These are phyloP conservation scores for Arvicanthis niloticus DNA, from an alignment of 2,113 vertebrate species.

Conservation along the genomic window DNA sequence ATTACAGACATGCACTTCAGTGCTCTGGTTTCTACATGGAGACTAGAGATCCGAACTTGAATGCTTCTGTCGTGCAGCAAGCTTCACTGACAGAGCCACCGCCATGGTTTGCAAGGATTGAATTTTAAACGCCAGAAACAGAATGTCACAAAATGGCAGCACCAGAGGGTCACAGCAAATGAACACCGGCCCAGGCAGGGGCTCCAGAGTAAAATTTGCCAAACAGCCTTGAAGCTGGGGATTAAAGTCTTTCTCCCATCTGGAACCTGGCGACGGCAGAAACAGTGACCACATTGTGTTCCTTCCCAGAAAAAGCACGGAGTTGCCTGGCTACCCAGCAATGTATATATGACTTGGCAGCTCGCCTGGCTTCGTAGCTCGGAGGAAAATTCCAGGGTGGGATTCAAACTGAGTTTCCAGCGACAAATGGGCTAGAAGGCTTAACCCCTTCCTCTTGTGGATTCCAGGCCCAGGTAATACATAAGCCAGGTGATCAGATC, in stretches of 20 bases:
- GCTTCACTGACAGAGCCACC: not conserved
- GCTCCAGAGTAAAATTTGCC: conserved; percentile 18
- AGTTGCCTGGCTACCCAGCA: conserved; percentile 65
- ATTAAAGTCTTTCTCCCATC: conserved; percentile 63
- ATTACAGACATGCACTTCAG: too few relatives aligned
- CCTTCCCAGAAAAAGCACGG: conserved; percentile 53
- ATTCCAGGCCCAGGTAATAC: not conserved
- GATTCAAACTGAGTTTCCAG: conserved; percentile 55
- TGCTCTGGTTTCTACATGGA: not conserved
- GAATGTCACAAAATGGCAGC: conserved; percentile 37
- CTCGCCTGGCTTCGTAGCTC: conserved; percentile 53
- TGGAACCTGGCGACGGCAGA: conserved; percentile 51
- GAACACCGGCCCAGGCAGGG: not conserved
- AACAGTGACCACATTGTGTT: conserved; percentile 70
- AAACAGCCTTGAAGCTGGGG: conserved; percentile 22
- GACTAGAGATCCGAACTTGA: not conserved
- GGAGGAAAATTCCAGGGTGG: conserved; percentile 72
- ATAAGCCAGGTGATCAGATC: not conserved
- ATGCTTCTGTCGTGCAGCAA: too few relatives aligned
- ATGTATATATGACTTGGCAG: conserved; percentile 74
- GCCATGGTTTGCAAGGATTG: not conserved
- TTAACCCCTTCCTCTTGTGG: conserved; percentile 49
- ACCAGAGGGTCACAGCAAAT: not conserved
- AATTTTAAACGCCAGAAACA: not conserved
- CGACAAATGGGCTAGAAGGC: not conserved